Evolutionary conservation across 2,797 vertebrate genomes (phyloP), one percentile per base, ranked within the genome.

Genomic region (Smutsia gigantea): DNA sequence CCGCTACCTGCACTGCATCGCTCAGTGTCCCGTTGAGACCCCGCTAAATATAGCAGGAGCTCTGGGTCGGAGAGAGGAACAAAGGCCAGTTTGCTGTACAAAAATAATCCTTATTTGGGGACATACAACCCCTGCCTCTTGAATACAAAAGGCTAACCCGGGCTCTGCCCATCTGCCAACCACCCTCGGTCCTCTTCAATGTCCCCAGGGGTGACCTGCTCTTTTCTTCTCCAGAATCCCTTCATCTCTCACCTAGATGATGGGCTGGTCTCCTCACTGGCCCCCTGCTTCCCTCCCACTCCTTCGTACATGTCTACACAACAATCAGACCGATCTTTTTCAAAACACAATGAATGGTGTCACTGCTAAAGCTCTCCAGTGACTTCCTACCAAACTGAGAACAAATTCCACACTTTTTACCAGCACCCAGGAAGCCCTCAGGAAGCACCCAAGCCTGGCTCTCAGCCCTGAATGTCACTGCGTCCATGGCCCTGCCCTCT

Each of bases 401-500:
- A 57, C 1, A 42, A 12, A 78, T 31, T 31, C 8, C 14, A 8
- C 23, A 31, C 68, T 27, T 49, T 72, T 13, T 23, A 21, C 17
- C 74, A 42, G 69, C 6, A 15, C 42, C 31, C 9, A 25, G 55
- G 64, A 75, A 37, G 19, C 51, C 29, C n/a, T 27, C 13, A 9
- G 11, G 13, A 53, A 39, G 17, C 7, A 2, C 39, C 64, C 1
- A 7, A 8, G 29, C 55, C 49, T 23, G 18, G 10, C 64, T 81
- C 31, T 69, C 74, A 69, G 10, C 4, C 34, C 15, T 3, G 14
- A 0, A 0, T 4, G 23, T n/a, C 42, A 27, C 55, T 63, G 82
- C 82, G 37, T 29, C 29, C 27, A 13, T 5, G 2, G 5, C 29
- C 17, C 13, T 49, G 18, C 19, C 59, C 29, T 13, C 29, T 6